Evolutionary conservation across 2,888 invertebrate genomes (phyloP).

Genomic region (Meloe dianella): DNA sequence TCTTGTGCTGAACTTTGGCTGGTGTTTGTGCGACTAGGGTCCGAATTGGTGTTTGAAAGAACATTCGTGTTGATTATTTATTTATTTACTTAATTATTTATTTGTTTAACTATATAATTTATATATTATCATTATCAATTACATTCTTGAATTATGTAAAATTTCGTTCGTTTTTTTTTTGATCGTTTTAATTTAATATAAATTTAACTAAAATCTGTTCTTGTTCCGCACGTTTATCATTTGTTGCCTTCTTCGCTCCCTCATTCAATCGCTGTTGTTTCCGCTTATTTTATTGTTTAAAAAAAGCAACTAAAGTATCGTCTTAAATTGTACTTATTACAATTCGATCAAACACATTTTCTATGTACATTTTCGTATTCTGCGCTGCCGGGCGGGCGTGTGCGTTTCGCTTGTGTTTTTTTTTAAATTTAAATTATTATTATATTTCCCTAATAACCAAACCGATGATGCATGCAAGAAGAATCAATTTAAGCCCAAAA

Average conservation of each 20-base stretch:
- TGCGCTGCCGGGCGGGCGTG: conserved; percentile 52
- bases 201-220: conserved; percentile 1
- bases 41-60: conserved; percentile 10
- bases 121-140: conserved; percentile 2
- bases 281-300: conserved; percentile 8
- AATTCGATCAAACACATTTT: conserved; percentile 55
- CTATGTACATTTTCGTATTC: conserved; percentile 57
- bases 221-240: neutral
- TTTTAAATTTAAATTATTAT: neutral
- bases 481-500: conserved; percentile 18
- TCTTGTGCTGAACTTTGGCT: conserved; percentile 7
- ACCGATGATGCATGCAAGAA: conserved; percentile 35
- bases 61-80: conserved; percentile 3
- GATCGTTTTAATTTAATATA: neutral
- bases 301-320: conserved; percentile 41
- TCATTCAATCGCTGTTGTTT: conserved; percentile 24
- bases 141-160: neutral
- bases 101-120: conserved; percentile 5
- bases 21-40: conserved; percentile 13
- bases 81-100: neutral
- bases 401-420: conserved; percentile 47
- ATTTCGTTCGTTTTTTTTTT: conserved; percentile 12
- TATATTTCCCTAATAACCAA: conserved; percentile 25
- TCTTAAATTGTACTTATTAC: conserved; percentile 54
- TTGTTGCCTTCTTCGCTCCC: conserved; percentile 19